Percentiles rank a stretch among this genome's conserved stretches.
Conservation (phyloP, 30 jellyfish, hydroid and myxozoan species). For the Aurelia aurita region DNA sequence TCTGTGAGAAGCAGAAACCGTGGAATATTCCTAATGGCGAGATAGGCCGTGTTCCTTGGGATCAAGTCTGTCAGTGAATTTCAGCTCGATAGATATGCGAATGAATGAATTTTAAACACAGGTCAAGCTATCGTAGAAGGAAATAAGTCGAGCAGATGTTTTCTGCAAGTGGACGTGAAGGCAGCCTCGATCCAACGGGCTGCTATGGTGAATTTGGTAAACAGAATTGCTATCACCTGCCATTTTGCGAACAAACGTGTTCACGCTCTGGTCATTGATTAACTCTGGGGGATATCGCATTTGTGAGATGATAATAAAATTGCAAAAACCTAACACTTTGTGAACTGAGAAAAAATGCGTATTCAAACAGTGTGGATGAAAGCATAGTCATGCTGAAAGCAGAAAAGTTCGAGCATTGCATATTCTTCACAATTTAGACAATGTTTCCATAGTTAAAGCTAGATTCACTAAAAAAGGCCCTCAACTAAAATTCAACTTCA, state of each 20-base stretch:
- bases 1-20: background rate
- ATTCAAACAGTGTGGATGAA: too few relatives aligned
- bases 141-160: conserved; percentile 41
- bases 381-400: too few relatives aligned
- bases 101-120: conserved; percentile 41
- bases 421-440: too few relatives aligned
- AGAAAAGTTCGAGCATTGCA: too few relatives aligned
- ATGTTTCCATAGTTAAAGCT: too few relatives aligned
- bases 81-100: conserved; percentile 13
- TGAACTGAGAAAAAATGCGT: too few relatives aligned
- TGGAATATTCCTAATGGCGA: conserved; percentile 1
- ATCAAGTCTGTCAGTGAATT: background rate
- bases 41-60: background rate
- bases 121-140: conserved; percentile 27
- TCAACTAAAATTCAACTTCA: too few relatives aligned
- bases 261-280: background rate
- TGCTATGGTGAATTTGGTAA: conserved; percentile 16
- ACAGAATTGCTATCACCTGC: conserved; percentile 35
- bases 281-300: background rate
- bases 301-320: background rate
- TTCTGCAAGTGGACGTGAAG: background rate
- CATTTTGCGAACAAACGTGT: background rate
- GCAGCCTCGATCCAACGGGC: conserved; percentile 30
- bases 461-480: too few relatives aligned
- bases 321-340: too few relatives aligned